A percentile compares a stretch with the other conserved stretches of the same genome.
phyloP scores from a whole-genome alignment of 1,140 invertebrate genomes.

The Tetraneura akinire region DNA sequence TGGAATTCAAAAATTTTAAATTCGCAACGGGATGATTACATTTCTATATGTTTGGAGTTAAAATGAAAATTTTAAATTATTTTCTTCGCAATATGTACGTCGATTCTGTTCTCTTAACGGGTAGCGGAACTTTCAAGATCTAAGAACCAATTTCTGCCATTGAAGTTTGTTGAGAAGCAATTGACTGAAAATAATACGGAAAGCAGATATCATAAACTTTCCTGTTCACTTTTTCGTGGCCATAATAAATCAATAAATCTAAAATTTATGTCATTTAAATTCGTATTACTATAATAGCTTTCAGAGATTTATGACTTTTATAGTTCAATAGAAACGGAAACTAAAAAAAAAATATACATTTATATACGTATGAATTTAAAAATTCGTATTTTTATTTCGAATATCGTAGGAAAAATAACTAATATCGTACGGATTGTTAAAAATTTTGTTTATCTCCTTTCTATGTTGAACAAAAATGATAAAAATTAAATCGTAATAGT shows the following conservation, averaged over 20 bases:
- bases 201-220: neutral
- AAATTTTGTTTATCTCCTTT: too few species aligned
- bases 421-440: too few species aligned
- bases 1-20: neutral
- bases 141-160: neutral
- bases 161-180: neutral
- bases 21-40: too few species aligned
- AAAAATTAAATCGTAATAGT: too few species aligned
- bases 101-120: neutral
- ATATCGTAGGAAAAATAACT: too few species aligned
- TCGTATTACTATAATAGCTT: neutral
- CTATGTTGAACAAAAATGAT: too few species aligned
- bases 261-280: neutral
- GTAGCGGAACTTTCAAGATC: neutral
- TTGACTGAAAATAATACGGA: constrained; percentile 10
- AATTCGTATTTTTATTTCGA: too few species aligned
- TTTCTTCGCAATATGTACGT: neutral
- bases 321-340: neutral
- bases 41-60: neutral
- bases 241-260: neutral
- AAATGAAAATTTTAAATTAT: neutral
- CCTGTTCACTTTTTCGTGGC: neutral
- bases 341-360: too few species aligned
- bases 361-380: too few species aligned
- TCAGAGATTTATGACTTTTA: neutral